Evolutionary conservation across 2,888 invertebrate species (phyloP), one percentile per base, ranked within the genome.

Genomic region (Heteropelma amictum): DNA sequence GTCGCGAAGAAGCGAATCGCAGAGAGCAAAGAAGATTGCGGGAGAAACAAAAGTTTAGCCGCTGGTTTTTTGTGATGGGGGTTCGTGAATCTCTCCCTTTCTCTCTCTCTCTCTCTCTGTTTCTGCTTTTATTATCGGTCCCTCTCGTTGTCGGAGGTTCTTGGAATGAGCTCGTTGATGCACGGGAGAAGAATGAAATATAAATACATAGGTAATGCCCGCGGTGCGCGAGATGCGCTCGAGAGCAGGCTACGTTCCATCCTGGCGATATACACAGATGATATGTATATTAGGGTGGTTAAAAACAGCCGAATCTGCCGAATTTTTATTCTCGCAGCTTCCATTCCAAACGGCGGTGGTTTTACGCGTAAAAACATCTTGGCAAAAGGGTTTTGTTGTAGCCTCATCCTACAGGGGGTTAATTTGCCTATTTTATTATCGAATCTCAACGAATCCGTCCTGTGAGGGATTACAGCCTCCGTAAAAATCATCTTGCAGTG

Each of bases 181-280:
- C 28, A 53, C 30, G 53, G 51, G 49, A 61, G 51, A 33, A 65
- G 61, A 63, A 54, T 49, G 45, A 26, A 72, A 72, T 70, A 78
- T 67, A 73, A 64, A 73, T 70, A 54, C 47, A 54, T 23, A 67
- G 53, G 61, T 61, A 64, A 28, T 30, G n/a, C 14, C 14, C 40
- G 19, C 12, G n/a, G n/a, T n/a, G n/a, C n/a, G n/a, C n/a, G n/a
- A n/a, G n/a, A 47, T 49, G 61, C 23, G 7, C 17, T 7, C 45
- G 30, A 17, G 42, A 28, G 14, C 17, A 38, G 51, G 61, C 61
- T 7, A 33, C 40, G 72, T 74, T 77, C 64, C 71, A 72, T 68
- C 71, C n/a, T 71, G 38, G 61, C 67, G 68, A 61, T 47, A 17
- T 26, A n/a, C n/a, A n/a, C n/a, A n/a, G n/a, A n/a, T n/a, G n/a